Evolutionary conservation across 2,797 vertebrate genomes (phyloP).

Genomic region (Argentina silus): DNA sequence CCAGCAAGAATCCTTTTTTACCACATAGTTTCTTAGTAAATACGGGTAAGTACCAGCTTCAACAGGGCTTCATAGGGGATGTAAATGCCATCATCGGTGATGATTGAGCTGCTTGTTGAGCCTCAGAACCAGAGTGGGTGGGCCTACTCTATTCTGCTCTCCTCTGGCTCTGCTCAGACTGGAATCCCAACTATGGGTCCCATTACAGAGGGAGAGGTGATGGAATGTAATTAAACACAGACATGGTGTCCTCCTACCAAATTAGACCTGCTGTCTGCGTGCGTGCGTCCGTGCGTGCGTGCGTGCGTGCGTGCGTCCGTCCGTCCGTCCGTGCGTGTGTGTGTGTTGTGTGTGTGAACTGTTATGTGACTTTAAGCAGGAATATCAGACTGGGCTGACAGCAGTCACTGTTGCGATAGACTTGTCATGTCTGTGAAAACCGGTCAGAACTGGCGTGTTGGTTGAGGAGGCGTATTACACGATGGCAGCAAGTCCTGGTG

Average conservation of each 20-base stretch:
- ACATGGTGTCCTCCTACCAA: conserved; percentile 67
- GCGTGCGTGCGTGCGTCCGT: neutral
- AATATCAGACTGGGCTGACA: too few species aligned
- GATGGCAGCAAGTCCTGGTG: too few species aligned
- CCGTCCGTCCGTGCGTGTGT: conserved; percentile 2
- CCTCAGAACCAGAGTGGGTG: conserved; percentile 5
- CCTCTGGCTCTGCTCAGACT: conserved; percentile 28
- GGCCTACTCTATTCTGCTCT: neutral
- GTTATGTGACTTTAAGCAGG: neutral
- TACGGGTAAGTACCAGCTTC: neutral
- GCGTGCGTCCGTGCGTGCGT: conserved; percentile 12
- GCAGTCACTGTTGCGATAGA: too few species aligned
- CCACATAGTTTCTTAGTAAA: too few species aligned
- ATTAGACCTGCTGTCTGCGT: neutral
- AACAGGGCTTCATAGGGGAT: neutral
- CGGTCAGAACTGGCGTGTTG: conserved; percentile 9
- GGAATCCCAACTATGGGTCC: conserved; percentile 76
- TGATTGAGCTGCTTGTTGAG: neutral
- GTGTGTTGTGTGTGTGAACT: neutral
- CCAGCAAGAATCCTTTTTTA: too few species aligned
- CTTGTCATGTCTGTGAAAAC: neutral
- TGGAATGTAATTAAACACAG: conserved; percentile 77
- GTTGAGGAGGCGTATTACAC: neutral
- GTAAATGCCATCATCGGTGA: neutral
- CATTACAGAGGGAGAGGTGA: conserved; percentile 73